Conservation (phyloP, 2,888 invertebrate genomes). For the Stictocephala bisonia region DNA sequence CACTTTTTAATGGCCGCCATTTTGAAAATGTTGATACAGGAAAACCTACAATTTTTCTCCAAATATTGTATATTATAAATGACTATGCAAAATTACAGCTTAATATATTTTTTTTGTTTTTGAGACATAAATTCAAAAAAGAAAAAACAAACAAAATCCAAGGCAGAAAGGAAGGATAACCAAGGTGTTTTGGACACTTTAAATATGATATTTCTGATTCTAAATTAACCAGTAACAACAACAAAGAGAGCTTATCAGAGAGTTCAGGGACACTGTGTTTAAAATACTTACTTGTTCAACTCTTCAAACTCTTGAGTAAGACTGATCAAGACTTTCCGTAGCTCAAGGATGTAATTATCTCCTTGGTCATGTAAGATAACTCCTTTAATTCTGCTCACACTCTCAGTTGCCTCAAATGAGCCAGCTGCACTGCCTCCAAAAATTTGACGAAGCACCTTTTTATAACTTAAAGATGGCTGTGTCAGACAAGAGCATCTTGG, state of each 20-base stretch:
- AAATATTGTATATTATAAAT: too few species aligned
- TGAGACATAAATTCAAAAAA: too few species aligned
- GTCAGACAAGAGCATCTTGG: conserved; percentile 8
- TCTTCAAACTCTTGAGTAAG: conserved; percentile 31
- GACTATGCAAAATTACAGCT: too few species aligned
- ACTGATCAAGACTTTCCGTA: not conserved
- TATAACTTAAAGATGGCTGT: conserved; percentile 19
- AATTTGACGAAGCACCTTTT: conserved; percentile 23
- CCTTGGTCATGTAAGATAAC: conserved; percentile 2
- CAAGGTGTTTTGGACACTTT: too few species aligned
- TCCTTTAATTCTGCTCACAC: too few species aligned
- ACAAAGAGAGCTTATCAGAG: not conserved
- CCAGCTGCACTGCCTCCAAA: not conserved
- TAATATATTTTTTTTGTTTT: too few species aligned
- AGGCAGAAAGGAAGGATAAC: too few species aligned
- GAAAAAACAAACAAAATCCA: too few species aligned
- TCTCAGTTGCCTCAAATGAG: not conserved
- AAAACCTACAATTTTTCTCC: too few species aligned
- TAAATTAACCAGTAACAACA: not conserved
- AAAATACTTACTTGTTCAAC: conserved; percentile 23
- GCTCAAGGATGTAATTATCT: not conserved
- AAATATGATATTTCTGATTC: not conserved
- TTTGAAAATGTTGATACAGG: too few species aligned
- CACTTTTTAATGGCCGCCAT: too few species aligned
- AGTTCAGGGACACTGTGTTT: not conserved